Evolutionary conservation across 2,797 vertebrate species (phyloP), one percentile per base, ranked within the genome.

Genomic region (Dipus sagitta): DNA sequence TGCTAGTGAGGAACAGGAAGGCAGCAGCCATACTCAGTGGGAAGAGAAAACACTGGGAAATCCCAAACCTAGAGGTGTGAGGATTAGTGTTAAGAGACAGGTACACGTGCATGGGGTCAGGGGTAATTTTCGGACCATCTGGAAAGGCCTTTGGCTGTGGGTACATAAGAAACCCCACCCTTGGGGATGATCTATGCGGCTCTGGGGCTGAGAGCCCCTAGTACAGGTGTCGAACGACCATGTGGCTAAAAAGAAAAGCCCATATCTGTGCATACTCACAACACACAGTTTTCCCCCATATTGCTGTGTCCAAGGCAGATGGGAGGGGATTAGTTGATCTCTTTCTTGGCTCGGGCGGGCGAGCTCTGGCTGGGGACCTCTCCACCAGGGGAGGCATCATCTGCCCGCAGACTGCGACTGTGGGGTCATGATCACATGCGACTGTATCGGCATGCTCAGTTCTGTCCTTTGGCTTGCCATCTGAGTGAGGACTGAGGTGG

Each of bases 361-460:
- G 89, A 97, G 95, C 96, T 96, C 96, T 96, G 96, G 96, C 96
- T 92, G 94, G 92, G 92, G 89, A 95, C 93, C 93, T 96, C 95
- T 97, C 95, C 95, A 86, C 91, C 88, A 85, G 91, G 92, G 96
- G 87, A 97, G 96, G 93, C 97, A 99, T 99, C 99, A 99, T 99
- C 99, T 99, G 98, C 98, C 99, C 14, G 99, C 98, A 96, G 99
- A 98, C 96, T 99, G 99, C 64, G 99, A 99, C 98, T 99, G 99
- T 99, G 99, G 98, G 91, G 99, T 98, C 99, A 99, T 99, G 98
- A 99, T 99, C 98, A 99, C 98, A 96, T 99, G 99, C n/a, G 99
- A 95, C 78, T 98, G 98, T 11, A 97, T 88, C 0, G 99, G 97
- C 98, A 99, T 75, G 95, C 92, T 96, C 97, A 98, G 97, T 96